phyloP scores from a whole-genome alignment of 2,113 vertebrate genomes.

The Siphamia tubifer region DNA sequence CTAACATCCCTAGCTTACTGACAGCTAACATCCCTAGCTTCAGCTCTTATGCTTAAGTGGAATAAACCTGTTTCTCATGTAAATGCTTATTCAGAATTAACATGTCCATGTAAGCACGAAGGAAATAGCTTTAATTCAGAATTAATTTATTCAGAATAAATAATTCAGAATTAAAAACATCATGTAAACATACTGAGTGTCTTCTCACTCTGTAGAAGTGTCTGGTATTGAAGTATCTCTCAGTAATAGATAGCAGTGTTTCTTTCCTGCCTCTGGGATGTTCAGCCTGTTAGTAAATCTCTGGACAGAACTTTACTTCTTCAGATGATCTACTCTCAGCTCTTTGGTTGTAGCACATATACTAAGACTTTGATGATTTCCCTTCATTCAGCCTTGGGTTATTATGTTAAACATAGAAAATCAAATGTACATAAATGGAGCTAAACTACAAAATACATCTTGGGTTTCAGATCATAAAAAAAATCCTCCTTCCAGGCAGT shows the following conservation, averaged over 20 bases:
- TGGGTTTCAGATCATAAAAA: slow-evolving; percentile 15
- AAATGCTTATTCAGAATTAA: too few relatives aligned
- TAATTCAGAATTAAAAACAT: too few relatives aligned
- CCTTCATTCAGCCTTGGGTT: slow-evolving; percentile 13
- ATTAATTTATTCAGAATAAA: too few relatives aligned
- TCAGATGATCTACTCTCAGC: slow-evolving; percentile 24
- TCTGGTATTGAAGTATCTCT: slow-evolving; percentile 37
- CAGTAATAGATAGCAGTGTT: too few relatives aligned
- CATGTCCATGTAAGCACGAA: too few relatives aligned
- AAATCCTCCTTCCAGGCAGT: not conserved
- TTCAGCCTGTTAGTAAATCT: slow-evolving; percentile 30
- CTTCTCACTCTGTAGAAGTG: slow-evolving; percentile 29
- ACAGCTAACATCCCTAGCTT: too few relatives aligned
- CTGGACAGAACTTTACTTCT: slow-evolving; percentile 45
- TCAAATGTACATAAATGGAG: slow-evolving; percentile 28
- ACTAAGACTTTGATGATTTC: slow-evolving; percentile 8
- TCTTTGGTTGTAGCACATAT: not conserved
- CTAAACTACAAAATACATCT: slow-evolving; percentile 13
- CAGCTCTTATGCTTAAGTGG: too few relatives aligned
- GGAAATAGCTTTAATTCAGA: too few relatives aligned
- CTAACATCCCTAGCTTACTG: too few relatives aligned
- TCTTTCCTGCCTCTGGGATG: slow-evolving; percentile 21
- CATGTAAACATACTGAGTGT: too few relatives aligned
- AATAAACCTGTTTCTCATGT: too few relatives aligned
- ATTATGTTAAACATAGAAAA: slow-evolving; percentile 23